phyloP scores from a whole-genome alignment of 2,888 invertebrate species.

The Rhingia rostrata region DNA sequence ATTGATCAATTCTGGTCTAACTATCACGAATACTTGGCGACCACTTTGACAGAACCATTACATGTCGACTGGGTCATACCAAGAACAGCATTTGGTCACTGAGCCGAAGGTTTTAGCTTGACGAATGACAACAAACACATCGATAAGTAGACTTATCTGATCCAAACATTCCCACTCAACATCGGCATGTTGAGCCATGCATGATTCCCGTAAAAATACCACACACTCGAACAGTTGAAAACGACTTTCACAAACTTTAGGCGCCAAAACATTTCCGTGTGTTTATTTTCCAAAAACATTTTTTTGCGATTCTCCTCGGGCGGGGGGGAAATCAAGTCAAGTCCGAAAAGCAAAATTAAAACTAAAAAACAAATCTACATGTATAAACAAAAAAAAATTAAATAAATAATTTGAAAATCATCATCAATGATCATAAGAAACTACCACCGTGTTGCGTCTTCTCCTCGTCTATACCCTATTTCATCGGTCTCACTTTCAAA shows the following conservation, averaged over 20 bases:
- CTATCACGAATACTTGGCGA: too few relatives aligned
- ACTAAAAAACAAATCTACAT: conserved; percentile 1
- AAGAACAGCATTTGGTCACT: too few relatives aligned
- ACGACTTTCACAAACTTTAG: not conserved
- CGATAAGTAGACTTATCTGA: too few relatives aligned
- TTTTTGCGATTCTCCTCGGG: not conserved
- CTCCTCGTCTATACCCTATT: conserved; percentile 41
- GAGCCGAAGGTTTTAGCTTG: too few relatives aligned
- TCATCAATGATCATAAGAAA: conserved; percentile 12
- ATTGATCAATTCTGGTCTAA: too few relatives aligned
- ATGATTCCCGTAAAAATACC: too few relatives aligned
- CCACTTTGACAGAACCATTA: too few relatives aligned
- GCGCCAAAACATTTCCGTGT: conserved; percentile 7
- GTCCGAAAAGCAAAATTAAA: not conserved
- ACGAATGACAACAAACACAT: too few relatives aligned
- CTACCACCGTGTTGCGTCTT: not conserved
- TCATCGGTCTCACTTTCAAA: conserved; percentile 60
- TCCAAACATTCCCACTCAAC: too few relatives aligned
- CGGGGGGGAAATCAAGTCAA: not conserved
- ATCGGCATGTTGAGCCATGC: too few relatives aligned
- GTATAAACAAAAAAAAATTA: conserved; percentile 16
- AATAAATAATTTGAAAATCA: not conserved
- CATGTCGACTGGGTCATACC: too few relatives aligned
- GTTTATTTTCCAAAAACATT: conserved; percentile 10
- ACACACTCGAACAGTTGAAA: not conserved